Conservation (phyloP, 2,888 invertebrate genomes). For the Asteroscopus sphinx region DNA sequence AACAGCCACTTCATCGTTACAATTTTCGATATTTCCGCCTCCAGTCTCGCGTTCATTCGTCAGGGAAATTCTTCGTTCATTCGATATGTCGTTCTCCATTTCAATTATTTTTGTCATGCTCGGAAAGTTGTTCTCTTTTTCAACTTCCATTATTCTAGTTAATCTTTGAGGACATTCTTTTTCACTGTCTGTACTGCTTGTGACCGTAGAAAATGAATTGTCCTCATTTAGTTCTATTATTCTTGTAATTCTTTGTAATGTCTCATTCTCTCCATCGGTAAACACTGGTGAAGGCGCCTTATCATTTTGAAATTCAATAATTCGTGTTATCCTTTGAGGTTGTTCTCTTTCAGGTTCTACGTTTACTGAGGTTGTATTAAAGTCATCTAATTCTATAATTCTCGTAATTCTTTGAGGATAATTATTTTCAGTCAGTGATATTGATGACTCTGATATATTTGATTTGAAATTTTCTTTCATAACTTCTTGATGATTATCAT, state of each 20-base stretch:
- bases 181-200: constrained; percentile 74
- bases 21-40: constrained; percentile 76
- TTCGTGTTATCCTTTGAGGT: constrained; percentile 83
- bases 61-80: constrained; percentile 85
- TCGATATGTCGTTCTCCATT: constrained; percentile 87
- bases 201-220: constrained; percentile 78
- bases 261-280: constrained; percentile 73
- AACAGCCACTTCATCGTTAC: constrained; percentile 77
- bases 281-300: constrained; percentile 70
- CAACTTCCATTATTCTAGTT: constrained; percentile 79
- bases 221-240: constrained; percentile 84
- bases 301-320: constrained; percentile 83
- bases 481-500: constrained; percentile 58
- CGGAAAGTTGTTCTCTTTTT: constrained; percentile 82
- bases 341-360: constrained; percentile 77
- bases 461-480: constrained; percentile 70
- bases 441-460: constrained; percentile 47
- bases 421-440: constrained; percentile 65
- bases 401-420: constrained; percentile 83
- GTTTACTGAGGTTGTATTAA: constrained; percentile 69
- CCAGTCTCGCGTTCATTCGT: constrained; percentile 87
- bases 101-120: constrained; percentile 88
- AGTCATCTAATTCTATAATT: constrained; percentile 84
- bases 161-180: constrained; percentile 78
- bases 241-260: constrained; percentile 81